Evolutionary conservation across 2,113 vertebrate genomes (phyloP).

Genomic region (Embiotoca jacksoni): DNA sequence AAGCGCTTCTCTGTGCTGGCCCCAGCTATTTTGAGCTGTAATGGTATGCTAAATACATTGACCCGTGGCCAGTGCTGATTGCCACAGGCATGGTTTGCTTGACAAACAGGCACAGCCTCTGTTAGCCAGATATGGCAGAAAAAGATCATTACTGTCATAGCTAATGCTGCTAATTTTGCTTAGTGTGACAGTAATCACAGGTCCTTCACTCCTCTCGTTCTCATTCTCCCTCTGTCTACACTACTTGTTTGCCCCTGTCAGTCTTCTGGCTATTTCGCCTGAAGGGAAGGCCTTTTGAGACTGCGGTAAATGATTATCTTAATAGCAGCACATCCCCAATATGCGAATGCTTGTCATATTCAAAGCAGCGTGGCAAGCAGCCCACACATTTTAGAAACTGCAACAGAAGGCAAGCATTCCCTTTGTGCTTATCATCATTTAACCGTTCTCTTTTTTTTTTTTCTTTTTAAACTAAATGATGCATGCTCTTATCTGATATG

Average conservation of each 20-base stretch:
- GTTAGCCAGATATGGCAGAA: slow-evolving; percentile 54
- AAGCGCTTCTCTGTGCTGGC: background rate
- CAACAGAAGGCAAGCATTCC: slow-evolving; percentile 10
- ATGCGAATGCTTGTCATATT: slow-evolving; percentile 26
- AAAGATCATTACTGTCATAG: slow-evolving; percentile 71
- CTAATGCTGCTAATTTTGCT: slow-evolving; percentile 63
- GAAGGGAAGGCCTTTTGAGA: slow-evolving; percentile 41
- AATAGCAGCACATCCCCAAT: slow-evolving; percentile 31
- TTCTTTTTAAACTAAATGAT: slow-evolving; percentile 33
- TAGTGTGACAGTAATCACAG: slow-evolving; percentile 59
- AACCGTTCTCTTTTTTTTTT: slow-evolving; percentile 37
- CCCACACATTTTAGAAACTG: slow-evolving; percentile 30
- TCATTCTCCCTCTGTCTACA: slow-evolving; percentile 10
- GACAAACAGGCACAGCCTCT: slow-evolving; percentile 42
- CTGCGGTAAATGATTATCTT: slow-evolving; percentile 55
- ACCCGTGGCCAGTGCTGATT: slow-evolving; percentile 47
- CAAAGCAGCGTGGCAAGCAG: slow-evolving; percentile 10
- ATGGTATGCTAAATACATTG: slow-evolving; percentile 41
- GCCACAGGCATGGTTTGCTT: slow-evolving; percentile 54
- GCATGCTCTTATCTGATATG: slow-evolving; percentile 48
- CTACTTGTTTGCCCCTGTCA: slow-evolving; percentile 52
- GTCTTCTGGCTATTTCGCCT: slow-evolving; percentile 52
- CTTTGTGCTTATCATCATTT: slow-evolving; percentile 15
- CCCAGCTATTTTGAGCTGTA: slow-evolving; percentile 31
- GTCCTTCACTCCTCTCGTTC: slow-evolving; percentile 32